These are phyloP conservation scores for Conus ventricosus DNA, from an alignment of 1,140 invertebrate species.

Conservation along the genomic window DNA sequence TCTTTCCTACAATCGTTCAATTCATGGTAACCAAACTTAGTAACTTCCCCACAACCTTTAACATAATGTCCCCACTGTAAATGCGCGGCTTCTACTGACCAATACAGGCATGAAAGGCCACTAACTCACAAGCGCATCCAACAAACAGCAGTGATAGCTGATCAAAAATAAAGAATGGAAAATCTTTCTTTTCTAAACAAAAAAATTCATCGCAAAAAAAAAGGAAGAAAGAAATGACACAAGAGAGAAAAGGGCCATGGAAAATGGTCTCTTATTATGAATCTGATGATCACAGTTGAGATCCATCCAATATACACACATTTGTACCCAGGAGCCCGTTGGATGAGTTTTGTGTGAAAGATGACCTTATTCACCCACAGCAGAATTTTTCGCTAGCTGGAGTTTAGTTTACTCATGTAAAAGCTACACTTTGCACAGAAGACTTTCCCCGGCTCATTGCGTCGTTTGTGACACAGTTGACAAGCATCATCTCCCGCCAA, in stretches of 20 bases:
- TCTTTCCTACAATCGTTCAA: too few species aligned
- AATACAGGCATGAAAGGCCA: neutral
- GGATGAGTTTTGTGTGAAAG: too few species aligned
- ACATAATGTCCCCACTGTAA: too few species aligned
- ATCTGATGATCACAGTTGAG: neutral
- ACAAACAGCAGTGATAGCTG: neutral
- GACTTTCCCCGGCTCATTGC: constrained; percentile 46
- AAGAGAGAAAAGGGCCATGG: neutral
- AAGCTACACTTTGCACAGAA: constrained; percentile 61
- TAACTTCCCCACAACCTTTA: too few species aligned
- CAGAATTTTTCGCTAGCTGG: constrained; percentile 6
- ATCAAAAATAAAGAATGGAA: neutral
- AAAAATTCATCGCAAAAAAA: neutral
- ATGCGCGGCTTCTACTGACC: neutral
- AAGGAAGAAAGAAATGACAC: neutral
- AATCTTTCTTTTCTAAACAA: neutral
- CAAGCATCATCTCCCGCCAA: constrained; percentile 51
- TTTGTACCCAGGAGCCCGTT: neutral
- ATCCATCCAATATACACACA: neutral
- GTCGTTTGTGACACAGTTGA: constrained; percentile 60
- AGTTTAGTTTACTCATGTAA: constrained; percentile 58
- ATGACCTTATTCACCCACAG: too few species aligned
- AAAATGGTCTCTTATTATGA: neutral
- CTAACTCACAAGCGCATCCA: neutral
- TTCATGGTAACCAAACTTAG: too few species aligned